A percentile compares a stretch with the other conserved stretches of the same genome.
Conservation (phyloP, 2,888 invertebrate species). For the Epirrhoe alternata region DNA sequence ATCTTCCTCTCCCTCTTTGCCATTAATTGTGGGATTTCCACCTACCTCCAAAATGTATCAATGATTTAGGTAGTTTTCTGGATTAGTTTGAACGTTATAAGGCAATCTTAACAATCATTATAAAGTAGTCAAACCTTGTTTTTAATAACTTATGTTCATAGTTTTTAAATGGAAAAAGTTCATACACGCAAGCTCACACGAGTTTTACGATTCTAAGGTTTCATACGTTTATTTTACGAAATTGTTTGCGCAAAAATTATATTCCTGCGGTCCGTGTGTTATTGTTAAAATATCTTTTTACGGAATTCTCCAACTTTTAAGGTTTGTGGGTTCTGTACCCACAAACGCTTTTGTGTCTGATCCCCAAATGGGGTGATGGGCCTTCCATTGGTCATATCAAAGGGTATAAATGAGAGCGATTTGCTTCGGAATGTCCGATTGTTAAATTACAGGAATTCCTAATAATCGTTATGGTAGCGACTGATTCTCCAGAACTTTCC, state of each 20-base stretch:
- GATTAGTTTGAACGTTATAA: too few species aligned
- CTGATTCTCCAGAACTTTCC: background rate
- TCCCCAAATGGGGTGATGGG: conserved; percentile 2
- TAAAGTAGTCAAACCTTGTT: too few species aligned
- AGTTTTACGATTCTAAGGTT: conserved; percentile 47
- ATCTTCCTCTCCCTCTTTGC: too few species aligned
- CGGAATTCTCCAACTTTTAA: conserved; percentile 38
- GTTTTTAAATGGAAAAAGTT: too few species aligned
- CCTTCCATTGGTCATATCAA: conserved; percentile 11
- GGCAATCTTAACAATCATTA: too few species aligned
- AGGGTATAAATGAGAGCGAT: background rate
- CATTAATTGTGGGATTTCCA: too few species aligned
- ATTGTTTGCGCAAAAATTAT: conserved; percentile 64
- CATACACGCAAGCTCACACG: background rate
- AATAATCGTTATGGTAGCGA: background rate
- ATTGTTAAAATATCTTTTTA: conserved; percentile 37
- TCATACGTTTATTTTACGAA: conserved; percentile 63
- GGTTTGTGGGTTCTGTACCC: conserved; percentile 35
- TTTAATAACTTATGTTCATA: too few species aligned
- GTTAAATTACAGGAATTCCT: background rate
- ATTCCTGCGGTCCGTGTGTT: conserved; percentile 44
- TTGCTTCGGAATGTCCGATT: background rate
- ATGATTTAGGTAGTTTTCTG: too few species aligned
- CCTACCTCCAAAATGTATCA: too few species aligned
- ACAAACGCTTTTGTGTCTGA: conserved; percentile 20